A percentile compares a stretch with the other conserved stretches of the same genome.
Evolutionary conservation across 2,113 vertebrate genomes (phyloP).

Genomic region (Elephas maximus): DNA sequence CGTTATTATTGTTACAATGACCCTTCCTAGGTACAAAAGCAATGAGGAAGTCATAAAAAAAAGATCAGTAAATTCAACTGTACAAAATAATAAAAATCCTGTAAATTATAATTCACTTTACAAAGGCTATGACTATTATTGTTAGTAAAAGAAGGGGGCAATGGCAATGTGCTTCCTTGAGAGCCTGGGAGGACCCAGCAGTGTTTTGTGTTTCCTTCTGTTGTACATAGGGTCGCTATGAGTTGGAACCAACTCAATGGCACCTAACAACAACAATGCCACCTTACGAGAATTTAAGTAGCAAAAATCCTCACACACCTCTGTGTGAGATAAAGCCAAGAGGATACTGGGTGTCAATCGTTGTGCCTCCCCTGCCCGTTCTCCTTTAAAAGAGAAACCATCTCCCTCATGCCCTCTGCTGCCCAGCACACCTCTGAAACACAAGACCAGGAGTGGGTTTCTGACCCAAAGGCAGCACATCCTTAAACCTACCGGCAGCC

Average conservation of each 20-base stretch:
- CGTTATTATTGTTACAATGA: slow-evolving; percentile 20
- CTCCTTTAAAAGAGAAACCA: neutral
- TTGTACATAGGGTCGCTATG: too few species aligned
- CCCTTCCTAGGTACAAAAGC: slow-evolving; percentile 5
- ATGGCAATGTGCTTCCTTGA: neutral
- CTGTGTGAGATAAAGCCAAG: neutral
- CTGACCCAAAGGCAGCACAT: neutral
- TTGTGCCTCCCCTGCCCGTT: too few species aligned
- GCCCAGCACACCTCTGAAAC: neutral
- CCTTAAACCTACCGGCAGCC: neutral
- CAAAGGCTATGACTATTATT: neutral
- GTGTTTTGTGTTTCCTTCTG: too few species aligned
- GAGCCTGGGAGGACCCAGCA: neutral
- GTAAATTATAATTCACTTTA: neutral
- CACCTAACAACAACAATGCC: too few species aligned
- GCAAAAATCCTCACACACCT: neutral
- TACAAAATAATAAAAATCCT: slow-evolving; percentile 25
- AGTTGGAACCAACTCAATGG: too few species aligned
- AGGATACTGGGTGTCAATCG: neutral
- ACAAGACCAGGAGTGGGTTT: neutral
- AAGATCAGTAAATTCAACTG: neutral
- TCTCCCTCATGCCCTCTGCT: neutral
- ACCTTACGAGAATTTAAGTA: neutral
- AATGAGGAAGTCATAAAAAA: neutral
- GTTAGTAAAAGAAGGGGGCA: neutral